A percentile compares a stretch with the other conserved stretches of the same genome.
These are phyloP conservation scores for Caradrina clavipalpis DNA, from an alignment of 2,888 invertebrate species.

Conservation along the genomic window DNA sequence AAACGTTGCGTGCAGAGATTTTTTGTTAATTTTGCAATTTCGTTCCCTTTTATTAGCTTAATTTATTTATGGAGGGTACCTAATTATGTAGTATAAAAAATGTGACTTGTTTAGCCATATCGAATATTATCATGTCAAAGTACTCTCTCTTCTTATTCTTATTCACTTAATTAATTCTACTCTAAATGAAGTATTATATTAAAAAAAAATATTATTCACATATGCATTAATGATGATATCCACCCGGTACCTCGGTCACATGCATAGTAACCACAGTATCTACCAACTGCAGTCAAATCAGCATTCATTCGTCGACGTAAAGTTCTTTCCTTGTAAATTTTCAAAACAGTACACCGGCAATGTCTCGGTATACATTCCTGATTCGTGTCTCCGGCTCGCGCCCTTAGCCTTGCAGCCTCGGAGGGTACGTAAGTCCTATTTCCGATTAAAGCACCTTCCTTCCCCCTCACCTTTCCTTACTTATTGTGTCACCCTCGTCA, in stretches of 20 bases:
- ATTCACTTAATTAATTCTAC: too few relatives aligned
- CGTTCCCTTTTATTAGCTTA: not conserved
- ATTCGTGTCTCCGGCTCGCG: slow-evolving; percentile 60
- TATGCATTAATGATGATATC: too few relatives aligned
- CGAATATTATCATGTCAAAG: too few relatives aligned
- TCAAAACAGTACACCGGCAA: not conserved
- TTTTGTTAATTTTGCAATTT: not conserved
- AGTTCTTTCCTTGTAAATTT: slow-evolving; percentile 3
- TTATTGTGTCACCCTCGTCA: slow-evolving; percentile 87
- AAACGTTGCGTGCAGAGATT: not conserved
- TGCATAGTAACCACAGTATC: not conserved
- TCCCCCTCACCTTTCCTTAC: slow-evolving; percentile 78
- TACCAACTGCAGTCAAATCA: not conserved
- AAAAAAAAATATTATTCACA: too few relatives aligned
- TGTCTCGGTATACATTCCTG: slow-evolving; percentile 24
- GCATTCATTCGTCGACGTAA: not conserved
- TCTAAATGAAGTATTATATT: too few relatives aligned
- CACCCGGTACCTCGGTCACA: too few relatives aligned
- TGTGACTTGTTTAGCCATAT: too few relatives aligned
- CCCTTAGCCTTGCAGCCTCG: slow-evolving; percentile 64
- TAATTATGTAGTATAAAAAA: too few relatives aligned
- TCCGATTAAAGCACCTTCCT: slow-evolving; percentile 87
- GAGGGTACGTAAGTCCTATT: slow-evolving; percentile 72
- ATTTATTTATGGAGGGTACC: too few relatives aligned
- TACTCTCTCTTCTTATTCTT: too few relatives aligned